phyloP scores from a whole-genome alignment of 2,113 vertebrate species.

The Megatriorchis doriae region DNA sequence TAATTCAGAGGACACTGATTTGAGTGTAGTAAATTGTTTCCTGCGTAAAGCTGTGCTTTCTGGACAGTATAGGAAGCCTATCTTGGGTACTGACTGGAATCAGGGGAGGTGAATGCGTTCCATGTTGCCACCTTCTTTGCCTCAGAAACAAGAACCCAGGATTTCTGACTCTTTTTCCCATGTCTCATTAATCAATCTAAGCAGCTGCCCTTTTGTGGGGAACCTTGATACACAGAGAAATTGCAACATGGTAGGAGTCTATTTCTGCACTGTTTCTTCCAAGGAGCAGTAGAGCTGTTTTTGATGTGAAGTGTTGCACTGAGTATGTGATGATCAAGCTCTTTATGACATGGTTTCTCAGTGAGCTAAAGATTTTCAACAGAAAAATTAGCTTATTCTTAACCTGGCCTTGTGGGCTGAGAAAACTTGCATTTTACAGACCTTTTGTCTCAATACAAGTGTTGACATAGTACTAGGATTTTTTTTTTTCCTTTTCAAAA shows the following conservation, averaged over 20 bases:
- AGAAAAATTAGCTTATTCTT: neutral
- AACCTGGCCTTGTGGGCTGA: neutral
- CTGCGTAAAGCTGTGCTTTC: neutral
- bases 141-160: neutral
- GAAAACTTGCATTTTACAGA: neutral
- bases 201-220: neutral
- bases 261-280: neutral
- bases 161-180: neutral
- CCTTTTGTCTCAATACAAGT: neutral
- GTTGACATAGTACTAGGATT: neutral
- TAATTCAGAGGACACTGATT: neutral
- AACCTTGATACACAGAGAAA: neutral
- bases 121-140: neutral
- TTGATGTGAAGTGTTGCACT: neutral
- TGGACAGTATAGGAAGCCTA: neutral
- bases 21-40: neutral
- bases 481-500: neutral
- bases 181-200: neutral
- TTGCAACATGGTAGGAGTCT: neutral
- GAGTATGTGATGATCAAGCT: neutral
- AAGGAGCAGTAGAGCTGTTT: neutral
- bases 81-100: neutral
- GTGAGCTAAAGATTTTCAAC: neutral
- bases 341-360: neutral
- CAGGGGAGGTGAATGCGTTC: neutral